Evolutionary conservation across 2,888 invertebrate genomes (phyloP), one percentile per base, ranked within the genome.

Genomic region (Hirtodrosophila trivittata): DNA sequence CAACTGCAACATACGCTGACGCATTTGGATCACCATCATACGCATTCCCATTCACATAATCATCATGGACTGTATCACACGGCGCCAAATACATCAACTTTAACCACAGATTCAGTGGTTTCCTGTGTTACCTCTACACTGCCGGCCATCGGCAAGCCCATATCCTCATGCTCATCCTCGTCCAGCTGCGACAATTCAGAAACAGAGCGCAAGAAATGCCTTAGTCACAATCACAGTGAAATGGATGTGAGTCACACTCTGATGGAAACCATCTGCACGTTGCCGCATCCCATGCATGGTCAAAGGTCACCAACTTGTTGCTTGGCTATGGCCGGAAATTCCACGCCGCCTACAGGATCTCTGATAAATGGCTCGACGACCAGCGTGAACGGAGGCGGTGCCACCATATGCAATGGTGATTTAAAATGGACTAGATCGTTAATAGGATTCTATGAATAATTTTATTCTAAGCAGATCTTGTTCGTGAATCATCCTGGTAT

Each of bases 401-500:
- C 66, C 41, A 57, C 86, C 10, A 49, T 81, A 1, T 87, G 86
- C 76, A 82, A 85, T 66, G 87, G 87, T 86, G 16, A 50, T n/a
- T 47, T n/a, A 7, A 18, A 39, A 3, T 21, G 16, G 4, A 5
- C 14, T 46, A 50, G 26, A 7, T 10, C n/a, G n/a, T n/a, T n/a
- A n/a, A n/a, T n/a, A n/a, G n/a, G n/a, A n/a, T n/a, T n/a, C n/a
- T n/a, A n/a, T n/a, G n/a, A n/a, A n/a, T n/a, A n/a, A 13, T 46
- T 67, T 58, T 0, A 7, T 4, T 46, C 14, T 13, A 18, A 30
- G 10, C 45, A 89, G 87, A 89, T 70, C 75, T 87, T 10, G 77
- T 86, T 8, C 76, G 88, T 1, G 88, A 89, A 28, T 74, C 86
- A 7, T 67, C 86, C 50, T 89, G 89, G 89, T 89, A 89, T 51